Evolutionary conservation across 2,113 vertebrate genomes (phyloP), one percentile per base, ranked within the genome.

Genomic region (Dascyllus trimaculatus): DNA sequence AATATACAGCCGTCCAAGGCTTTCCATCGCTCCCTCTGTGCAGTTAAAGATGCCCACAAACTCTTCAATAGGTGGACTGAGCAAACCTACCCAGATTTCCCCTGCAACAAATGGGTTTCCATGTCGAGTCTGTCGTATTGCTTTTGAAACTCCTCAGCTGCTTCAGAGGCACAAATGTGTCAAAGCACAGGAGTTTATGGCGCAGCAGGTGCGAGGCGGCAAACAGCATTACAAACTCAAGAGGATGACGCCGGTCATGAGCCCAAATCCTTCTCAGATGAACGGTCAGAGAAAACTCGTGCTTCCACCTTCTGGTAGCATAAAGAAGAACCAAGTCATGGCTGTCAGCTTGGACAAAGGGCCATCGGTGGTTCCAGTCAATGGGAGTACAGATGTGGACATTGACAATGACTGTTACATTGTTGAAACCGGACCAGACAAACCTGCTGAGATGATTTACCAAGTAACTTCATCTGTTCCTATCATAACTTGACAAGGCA

Each of bases 161-260:
- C 90, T 94, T 10, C 92, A 93, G 85, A 89, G 91, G 71, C 93
- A 94, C 85, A 92, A 93, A 65, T 94, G 93, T 45, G 17, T 43
- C 63, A 91, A 80, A 65, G 91, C 90, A 1, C 74, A 71, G 11
- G 90, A 90, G 60, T 92, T 88, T 21, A 86, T 92, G 90, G 79
- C 86, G 5, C 71, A 73, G 35, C 86, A 91, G 0, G 32, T 60
- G n/a, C 81, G 38, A 5, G 24, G 43, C 21, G 40, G 78, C 24
- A 92, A 72, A 69, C 76, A 68, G 21, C 43, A 70, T 0, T 75
- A 53, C 65, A 87, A 51, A 32, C 7, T 73, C 6, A 78, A 48
- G 18, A 77, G 48, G 1, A 40, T 68, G 14, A 66, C 52, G 1
- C 63, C 71, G 4, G 8, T 11, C 26, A 5, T 10, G 0, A 68